Evolutionary conservation across 2,888 invertebrate genomes (phyloP).

Genomic region (Lordiphosa andalusiaca): DNA sequence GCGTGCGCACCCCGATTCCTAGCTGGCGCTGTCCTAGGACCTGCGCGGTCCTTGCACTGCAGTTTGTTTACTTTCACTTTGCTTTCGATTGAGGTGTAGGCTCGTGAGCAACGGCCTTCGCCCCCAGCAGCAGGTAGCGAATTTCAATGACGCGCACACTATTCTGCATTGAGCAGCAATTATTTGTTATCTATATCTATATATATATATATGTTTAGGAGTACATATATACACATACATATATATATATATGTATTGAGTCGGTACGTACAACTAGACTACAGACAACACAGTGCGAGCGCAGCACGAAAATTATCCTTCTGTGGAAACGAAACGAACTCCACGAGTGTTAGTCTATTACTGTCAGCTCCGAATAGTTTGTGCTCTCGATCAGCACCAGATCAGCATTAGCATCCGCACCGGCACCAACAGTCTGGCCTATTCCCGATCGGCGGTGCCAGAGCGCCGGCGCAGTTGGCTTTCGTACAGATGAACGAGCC

Average conservation of each 20-base stretch:
- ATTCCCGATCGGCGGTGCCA: background rate
- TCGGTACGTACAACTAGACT: slow-evolving; percentile 62
- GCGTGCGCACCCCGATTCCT: background rate
- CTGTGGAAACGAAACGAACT: slow-evolving; percentile 65
- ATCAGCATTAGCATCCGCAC: slow-evolving; percentile 14
- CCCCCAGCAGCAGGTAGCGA: background rate
- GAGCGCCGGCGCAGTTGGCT: slow-evolving; percentile 13
- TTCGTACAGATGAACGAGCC: background rate
- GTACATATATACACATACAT: slow-evolving; percentile 11
- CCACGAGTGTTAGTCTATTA: slow-evolving; percentile 74
- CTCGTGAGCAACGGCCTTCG: background rate
- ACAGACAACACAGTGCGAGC: slow-evolving; percentile 54
- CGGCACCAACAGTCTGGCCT: slow-evolving; percentile 6
- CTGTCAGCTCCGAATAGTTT: slow-evolving; percentile 48
- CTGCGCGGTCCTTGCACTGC: no score
- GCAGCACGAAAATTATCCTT: slow-evolving; percentile 50
- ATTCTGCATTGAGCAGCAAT: slow-evolving; percentile 8
- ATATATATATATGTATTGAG: slow-evolving; percentile 7
- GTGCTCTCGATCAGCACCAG: slow-evolving; percentile 19
- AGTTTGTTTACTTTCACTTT: slow-evolving; percentile 1
- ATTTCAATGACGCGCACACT: slow-evolving; percentile 15
- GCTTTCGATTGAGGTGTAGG: background rate
- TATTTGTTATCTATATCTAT: slow-evolving; percentile 9
- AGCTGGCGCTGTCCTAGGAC: no score
- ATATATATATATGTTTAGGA: background rate